Evolutionary conservation across 2,113 vertebrate species (phyloP).

Genomic region (Bungarus multicinctus): DNA sequence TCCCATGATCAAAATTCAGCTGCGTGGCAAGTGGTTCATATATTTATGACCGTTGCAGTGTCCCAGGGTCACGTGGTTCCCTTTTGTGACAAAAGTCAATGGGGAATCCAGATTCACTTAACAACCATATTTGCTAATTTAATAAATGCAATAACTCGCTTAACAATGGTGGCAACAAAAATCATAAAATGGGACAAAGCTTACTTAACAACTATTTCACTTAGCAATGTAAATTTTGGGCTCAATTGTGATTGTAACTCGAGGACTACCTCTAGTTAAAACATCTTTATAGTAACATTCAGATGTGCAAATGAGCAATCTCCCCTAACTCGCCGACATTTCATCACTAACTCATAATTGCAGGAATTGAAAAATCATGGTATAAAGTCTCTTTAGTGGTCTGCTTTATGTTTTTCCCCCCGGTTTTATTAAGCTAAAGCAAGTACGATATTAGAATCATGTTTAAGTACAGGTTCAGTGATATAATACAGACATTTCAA

Average conservation of each 20-base stretch:
- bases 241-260: not conserved
- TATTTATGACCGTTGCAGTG: not conserved
- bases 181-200: not conserved
- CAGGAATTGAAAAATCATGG: not conserved
- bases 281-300: not conserved
- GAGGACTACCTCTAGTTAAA: not conserved
- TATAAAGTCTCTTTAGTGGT: not conserved
- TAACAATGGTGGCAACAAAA: not conserved
- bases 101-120: not conserved
- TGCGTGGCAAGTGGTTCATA: not conserved
- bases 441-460: not conserved
- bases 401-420: not conserved
- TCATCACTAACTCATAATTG: not conserved
- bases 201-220: not conserved
- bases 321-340: not conserved
- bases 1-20: not conserved
- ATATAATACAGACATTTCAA: not conserved
- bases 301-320: not conserved
- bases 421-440: not conserved
- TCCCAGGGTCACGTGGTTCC: not conserved
- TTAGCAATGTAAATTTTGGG: not conserved
- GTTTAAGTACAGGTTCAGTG: not conserved
- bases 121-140: not conserved
- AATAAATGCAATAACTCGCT: not conserved
- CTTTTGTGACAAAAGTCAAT: not conserved